These are phyloP conservation scores for Philereme vetulata DNA, from an alignment of 2,888 invertebrate species.

Conservation along the genomic window DNA sequence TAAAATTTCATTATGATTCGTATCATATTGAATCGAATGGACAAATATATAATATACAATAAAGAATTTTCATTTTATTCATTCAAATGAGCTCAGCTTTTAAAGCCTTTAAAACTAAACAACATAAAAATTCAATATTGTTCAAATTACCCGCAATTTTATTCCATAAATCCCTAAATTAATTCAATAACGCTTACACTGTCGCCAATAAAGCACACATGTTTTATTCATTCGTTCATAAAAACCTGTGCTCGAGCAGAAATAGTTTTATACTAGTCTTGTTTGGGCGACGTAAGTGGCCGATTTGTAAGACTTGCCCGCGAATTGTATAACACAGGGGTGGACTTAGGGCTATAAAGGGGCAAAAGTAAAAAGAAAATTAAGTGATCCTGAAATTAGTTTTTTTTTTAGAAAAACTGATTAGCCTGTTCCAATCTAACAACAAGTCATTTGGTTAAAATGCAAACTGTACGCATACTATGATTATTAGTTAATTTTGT, in stretches of 20 bases:
- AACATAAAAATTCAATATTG: background rate
- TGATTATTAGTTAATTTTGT: no score
- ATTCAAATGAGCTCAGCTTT: no score
- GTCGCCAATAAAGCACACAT: conserved; percentile 26
- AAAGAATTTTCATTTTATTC: no score
- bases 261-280: conserved; percentile 35
- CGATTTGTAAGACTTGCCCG: conserved; percentile 46
- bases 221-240: conserved; percentile 45
- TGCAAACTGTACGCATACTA: no score
- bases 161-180: conserved; percentile 25
- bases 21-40: no score
- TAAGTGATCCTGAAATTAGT: no score
- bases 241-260: conserved; percentile 38
- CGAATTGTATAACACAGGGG: conserved; percentile 25
- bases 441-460: no score
- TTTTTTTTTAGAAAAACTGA: no score
- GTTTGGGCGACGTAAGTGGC: conserved; percentile 45
- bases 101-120: no score
- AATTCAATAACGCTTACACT: conserved; percentile 27
- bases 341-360: conserved; percentile 11
- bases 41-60: no score
- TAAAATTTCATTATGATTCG: no score
- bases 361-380: background rate
- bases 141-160: background rate
- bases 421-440: no score